Conservation (phyloP, 2,888 invertebrate species). For the Augochlorella aurata region DNA sequence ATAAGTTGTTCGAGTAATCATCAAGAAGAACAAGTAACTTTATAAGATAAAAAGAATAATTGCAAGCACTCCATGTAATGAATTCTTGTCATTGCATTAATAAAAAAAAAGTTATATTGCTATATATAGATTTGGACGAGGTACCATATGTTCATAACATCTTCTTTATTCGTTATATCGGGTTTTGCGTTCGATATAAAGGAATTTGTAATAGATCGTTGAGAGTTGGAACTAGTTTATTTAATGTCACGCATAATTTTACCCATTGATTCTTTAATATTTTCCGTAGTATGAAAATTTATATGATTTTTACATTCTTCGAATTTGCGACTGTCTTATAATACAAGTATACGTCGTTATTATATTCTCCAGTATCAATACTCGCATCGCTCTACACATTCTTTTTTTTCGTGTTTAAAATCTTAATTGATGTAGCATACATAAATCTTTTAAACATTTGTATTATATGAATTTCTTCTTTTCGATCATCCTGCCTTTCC, state of each 20-base stretch:
- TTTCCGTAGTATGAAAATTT: slow-evolving; percentile 38
- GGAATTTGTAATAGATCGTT: slow-evolving; percentile 9
- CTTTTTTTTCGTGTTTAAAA: slow-evolving; percentile 22
- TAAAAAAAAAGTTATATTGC: slow-evolving; percentile 17
- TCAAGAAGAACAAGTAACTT: background rate
- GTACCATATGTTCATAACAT: slow-evolving; percentile 18
- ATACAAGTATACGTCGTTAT: slow-evolving; percentile 30
- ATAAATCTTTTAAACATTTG: slow-evolving; percentile 35
- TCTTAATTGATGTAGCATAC: slow-evolving; percentile 31
- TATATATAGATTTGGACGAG: slow-evolving; percentile 38
- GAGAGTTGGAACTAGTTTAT: background rate
- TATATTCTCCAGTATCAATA: slow-evolving; percentile 17
- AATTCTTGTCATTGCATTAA: background rate
- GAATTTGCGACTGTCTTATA: slow-evolving; percentile 33
- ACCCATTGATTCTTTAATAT: background rate
- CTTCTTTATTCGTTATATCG: background rate
- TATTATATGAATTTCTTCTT: slow-evolving; percentile 37
- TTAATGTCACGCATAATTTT: slow-evolving; percentile 15
- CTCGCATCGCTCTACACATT: slow-evolving; percentile 13
- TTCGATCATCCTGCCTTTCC: slow-evolving; percentile 50
- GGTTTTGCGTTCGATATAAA: slow-evolving; percentile 8
- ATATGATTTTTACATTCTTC: slow-evolving; percentile 30
- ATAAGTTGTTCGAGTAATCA: background rate
- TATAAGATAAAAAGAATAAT: background rate
- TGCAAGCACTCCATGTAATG: background rate